A percentile compares a stretch with the other conserved stretches of the same genome.
Evolutionary conservation across 53 echinoderm and acorn worm genomes (phyloP).

Genomic region (Echinometra lucunter): DNA sequence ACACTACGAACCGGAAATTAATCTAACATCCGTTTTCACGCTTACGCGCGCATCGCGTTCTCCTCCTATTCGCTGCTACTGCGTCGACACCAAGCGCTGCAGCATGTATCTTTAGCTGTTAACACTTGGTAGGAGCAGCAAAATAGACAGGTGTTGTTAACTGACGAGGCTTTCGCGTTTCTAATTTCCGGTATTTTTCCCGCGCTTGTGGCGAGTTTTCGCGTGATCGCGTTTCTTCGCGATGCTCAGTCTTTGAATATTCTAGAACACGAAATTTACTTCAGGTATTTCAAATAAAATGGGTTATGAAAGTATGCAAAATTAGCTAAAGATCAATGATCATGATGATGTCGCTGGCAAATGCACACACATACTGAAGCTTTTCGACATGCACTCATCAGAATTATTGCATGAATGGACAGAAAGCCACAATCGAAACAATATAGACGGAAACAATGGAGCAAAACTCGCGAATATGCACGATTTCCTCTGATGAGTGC

Average conservation of each 20-base stretch:
- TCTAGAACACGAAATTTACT: background rate
- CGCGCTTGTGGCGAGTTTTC: constrained; percentile 30
- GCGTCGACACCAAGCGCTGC: background rate
- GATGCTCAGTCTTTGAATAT: background rate
- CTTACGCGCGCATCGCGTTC: constrained; percentile 22
- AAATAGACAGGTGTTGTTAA: constrained; percentile 30
- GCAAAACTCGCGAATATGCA: too few relatives aligned
- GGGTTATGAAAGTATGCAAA: background rate
- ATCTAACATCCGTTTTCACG: constrained; percentile 52
- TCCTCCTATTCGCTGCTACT: constrained; percentile 31
- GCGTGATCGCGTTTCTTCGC: constrained; percentile 1
- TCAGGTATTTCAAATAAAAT: background rate
- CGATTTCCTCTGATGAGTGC: too few relatives aligned
- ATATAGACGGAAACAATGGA: too few relatives aligned
- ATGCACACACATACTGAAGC: too few relatives aligned
- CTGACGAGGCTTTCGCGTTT: constrained; percentile 33
- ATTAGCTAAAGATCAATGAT: background rate
- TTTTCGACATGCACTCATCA: too few relatives aligned
- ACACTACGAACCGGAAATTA: constrained; percentile 54
- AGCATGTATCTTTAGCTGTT: background rate
- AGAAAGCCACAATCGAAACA: too few relatives aligned
- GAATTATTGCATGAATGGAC: too few relatives aligned
- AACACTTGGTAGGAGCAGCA: constrained; percentile 14
- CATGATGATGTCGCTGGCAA: too few relatives aligned
- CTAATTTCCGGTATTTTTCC: constrained; percentile 44